Conservation (phyloP, 2,888 invertebrate species). For the Brachyopa scutellaris region DNA sequence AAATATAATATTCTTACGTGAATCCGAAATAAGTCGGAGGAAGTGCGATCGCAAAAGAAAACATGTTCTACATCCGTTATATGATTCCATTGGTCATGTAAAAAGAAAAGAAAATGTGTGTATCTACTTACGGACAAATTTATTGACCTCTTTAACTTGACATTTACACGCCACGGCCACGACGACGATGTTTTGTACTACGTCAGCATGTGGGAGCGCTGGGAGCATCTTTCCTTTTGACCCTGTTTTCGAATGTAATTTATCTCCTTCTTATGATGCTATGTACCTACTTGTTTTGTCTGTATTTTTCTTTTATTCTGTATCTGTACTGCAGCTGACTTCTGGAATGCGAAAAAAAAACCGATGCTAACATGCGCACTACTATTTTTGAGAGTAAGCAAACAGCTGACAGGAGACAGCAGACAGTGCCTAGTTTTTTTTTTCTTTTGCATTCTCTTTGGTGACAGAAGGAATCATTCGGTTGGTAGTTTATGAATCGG, state of each 20-base stretch:
- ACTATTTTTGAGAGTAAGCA: slow-evolving; percentile 8
- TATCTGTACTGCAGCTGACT: slow-evolving; percentile 45
- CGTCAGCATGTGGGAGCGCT: background rate
- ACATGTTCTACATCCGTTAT: slow-evolving; percentile 68
- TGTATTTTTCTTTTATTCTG: no score
- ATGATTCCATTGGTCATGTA: slow-evolving; percentile 39
- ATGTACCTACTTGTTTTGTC: no score
- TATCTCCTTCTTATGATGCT: no score
- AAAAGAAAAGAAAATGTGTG: no score
- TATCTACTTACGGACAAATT: slow-evolving; percentile 30
- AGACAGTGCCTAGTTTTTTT: background rate
- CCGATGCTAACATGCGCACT: slow-evolving; percentile 54
- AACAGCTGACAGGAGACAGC: slow-evolving; percentile 60
- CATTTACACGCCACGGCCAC: slow-evolving; percentile 52
- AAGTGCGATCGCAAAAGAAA: slow-evolving; percentile 41
- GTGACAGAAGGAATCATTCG: slow-evolving; percentile 37
- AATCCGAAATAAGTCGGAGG: slow-evolving; percentile 32
- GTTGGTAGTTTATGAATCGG: slow-evolving; percentile 55
- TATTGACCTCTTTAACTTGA: slow-evolving; percentile 67
- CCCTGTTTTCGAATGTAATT: slow-evolving; percentile 24
- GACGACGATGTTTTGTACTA: slow-evolving; percentile 1
- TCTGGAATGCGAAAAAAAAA: slow-evolving; percentile 20
- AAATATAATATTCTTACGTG: slow-evolving; percentile 38
- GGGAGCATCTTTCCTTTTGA: slow-evolving; percentile 5
- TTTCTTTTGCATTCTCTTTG: background rate